A percentile compares a stretch with the other conserved stretches of the same genome.
Conservation (phyloP, 2,797 vertebrate species). For the Triplophysa yarkandensis region DNA sequence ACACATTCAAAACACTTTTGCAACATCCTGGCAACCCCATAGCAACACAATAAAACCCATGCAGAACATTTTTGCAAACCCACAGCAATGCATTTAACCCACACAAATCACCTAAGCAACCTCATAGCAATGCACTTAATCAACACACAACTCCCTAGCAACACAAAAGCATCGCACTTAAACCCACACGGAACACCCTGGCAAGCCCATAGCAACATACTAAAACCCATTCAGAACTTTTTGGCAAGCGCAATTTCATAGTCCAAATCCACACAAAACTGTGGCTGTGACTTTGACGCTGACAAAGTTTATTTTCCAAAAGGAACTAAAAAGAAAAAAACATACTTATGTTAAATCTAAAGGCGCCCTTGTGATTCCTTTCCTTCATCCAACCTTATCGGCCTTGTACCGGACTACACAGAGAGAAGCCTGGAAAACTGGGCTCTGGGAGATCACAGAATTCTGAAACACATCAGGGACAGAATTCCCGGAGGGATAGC, state of each 20-base stretch:
- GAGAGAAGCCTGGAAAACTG: constrained; percentile 27
- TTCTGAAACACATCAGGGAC: constrained; percentile 40
- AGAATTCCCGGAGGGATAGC: constrained; percentile 36
- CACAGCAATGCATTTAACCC: no score
- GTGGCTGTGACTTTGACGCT: background rate
- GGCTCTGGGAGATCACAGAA: constrained; percentile 42
- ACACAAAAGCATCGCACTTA: no score
- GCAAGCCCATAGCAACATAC: no score
- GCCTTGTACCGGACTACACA: constrained; percentile 16
- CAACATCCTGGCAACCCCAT: background rate
- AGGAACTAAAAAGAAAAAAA: background rate
- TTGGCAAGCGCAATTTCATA: no score
- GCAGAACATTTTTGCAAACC: background rate
- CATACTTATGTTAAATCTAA: background rate
- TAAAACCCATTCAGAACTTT: no score
- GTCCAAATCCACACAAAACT: no score
- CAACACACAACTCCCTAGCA: no score
- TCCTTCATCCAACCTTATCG: constrained; percentile 43
- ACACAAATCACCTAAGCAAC: background rate
- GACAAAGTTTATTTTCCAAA: background rate
- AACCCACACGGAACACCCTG: no score
- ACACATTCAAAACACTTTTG: no score
- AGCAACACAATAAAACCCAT: background rate
- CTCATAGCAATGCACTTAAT: background rate
- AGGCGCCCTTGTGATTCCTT: background rate